Evolutionary conservation across 2,113 vertebrate genomes (phyloP).

Genomic region (Oplegnathus fasciatus): DNA sequence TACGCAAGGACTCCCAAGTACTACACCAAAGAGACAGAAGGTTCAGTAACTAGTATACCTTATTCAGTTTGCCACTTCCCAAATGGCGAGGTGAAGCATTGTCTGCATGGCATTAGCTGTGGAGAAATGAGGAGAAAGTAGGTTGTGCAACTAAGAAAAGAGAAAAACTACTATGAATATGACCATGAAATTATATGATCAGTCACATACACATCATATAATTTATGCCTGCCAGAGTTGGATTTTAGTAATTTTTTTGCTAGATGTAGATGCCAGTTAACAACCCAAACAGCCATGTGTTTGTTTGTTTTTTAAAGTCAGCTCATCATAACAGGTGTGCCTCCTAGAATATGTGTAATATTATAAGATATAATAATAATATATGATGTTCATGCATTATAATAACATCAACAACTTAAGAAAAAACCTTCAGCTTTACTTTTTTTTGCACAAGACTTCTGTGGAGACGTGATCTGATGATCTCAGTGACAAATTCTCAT

Average conservation of each 20-base stretch:
- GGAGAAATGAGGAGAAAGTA: not conserved
- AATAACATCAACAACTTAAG: not conserved
- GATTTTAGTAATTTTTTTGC: not conserved
- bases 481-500: not conserved
- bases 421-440: not conserved
- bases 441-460: not conserved
- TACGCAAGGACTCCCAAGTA: not conserved
- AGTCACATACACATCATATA: not conserved
- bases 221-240: not conserved
- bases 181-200: too few relatives aligned
- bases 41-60: not conserved
- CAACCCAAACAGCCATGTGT: too few relatives aligned
- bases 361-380: too few relatives aligned
- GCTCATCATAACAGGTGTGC: not conserved
- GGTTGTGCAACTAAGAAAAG: not conserved
- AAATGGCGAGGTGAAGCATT: not conserved
- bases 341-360: not conserved
- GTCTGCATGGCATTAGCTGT: not conserved
- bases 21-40: not conserved
- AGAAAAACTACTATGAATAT: not conserved
- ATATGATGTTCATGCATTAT: not conserved
- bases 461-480: not conserved
- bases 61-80: not conserved
- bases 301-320: not conserved
- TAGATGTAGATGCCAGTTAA: not conserved